Base-by-base conservation (phyloP, 2,797 vertebrate species). In the Labeo calbasu region DNA sequence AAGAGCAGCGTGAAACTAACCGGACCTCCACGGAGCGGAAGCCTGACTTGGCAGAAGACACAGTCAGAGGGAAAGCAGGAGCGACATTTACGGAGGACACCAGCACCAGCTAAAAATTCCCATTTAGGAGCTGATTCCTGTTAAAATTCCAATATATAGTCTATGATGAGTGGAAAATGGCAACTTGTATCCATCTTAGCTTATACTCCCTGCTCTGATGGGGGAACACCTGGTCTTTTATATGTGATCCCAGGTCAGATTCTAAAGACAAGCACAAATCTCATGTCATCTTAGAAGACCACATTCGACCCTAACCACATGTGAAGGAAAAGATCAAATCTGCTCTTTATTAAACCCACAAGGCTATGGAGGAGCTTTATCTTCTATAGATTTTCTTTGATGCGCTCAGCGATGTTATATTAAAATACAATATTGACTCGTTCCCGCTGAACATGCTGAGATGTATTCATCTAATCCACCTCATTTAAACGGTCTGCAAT, bases 41-140 rank as follows among this genome's bases (percentile, higher is more conserved):
- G 86, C 83, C 68, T 48, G 43, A 82, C 71, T 85, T 87, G 83
- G 87, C 79, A 83, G 83, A 85, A 85, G 83, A 81, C 87, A 78
- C 87, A 88, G 87, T 85, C n/a, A 79, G 86, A 87, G 81, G 48
- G 63, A 86, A 83, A 85, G 69, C 81, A 73, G 43, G 23, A 6
- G 55, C 85, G 70, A 88, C 89, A 86, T 88, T 90, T 90, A 88
- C 85, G 72, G 71, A 87, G 79, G 79, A 88, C 83, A 85, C 80
- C 84, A 70, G 69, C 50, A 77, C 79, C 71, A 32, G 59, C 77
- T 72, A 84, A 79, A 70, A 32, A 70, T 63, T 83, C 82, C 84
- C 80, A 69, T 86, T 83, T 81, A 65, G 36, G 9, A 73, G 79
- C 80, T 11, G 17, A 40, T 50, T 28, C 75, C 75, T 57, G 77